Base-by-base conservation (phyloP, 2,888 invertebrate genomes). In the Steinernema carpocapsae region DNA sequence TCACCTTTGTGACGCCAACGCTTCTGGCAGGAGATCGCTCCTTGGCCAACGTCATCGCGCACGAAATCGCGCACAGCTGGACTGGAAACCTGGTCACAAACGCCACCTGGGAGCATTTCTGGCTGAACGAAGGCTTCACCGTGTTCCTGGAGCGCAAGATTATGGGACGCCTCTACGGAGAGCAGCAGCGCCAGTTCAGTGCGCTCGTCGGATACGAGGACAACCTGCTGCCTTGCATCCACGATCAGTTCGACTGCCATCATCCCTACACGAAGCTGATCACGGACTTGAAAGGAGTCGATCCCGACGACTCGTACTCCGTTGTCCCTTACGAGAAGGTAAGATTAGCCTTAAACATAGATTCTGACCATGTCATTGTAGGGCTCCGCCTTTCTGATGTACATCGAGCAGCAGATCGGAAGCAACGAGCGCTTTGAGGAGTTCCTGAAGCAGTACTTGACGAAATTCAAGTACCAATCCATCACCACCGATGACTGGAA, bases 31-130 rank as follows among this genome's bases (percentile, higher is more conserved):
- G 96, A 1, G 96, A 97, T 88, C 91, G 93, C 77, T 95, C 95
- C 17, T 90, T 94, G 82, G 94, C 78, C 4, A 79, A 45, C 22
- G 95, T 96, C 0, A 92, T 97, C 79, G 94, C 94, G 1, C 97
- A 97, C 89, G 96, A 97, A 89, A 95, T 97, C 82, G 92, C 94
- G 74, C 97, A 97, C 90, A 94, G 93, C 85, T 95, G 94, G 94
- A 94, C 94, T 0, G 94, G 97, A 14, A 97, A 97, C 89, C 90
- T 96, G 78, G 94, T 97, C 32, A 96, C 97, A 0, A 96, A 95
- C 88, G 91, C 91, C 77, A 95, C 93, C 88, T 95, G 94, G 88
- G 94, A 96, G 88, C 94, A 97, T 88, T 97, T 97, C 89, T 97
- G 97, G 89, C 90, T 96, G 26, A 97, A 97, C 87, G 96, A 97